These are phyloP conservation scores for Ceratina australensis DNA, from an alignment of 1,140 invertebrate genomes.

Conservation along the genomic window DNA sequence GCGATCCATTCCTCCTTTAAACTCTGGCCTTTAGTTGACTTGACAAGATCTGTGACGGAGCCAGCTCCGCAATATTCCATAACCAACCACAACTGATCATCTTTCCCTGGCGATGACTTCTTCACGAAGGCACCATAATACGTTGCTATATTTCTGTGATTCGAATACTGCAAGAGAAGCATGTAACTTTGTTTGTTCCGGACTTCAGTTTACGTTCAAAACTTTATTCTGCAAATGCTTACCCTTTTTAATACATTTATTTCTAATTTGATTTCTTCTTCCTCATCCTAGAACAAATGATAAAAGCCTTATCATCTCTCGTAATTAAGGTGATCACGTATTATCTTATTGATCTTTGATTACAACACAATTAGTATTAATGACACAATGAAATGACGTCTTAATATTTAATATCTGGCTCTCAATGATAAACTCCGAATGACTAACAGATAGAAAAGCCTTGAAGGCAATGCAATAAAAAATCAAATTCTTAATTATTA, in stretches of 20 bases:
- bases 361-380: not conserved
- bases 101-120: slow-evolving; percentile 98
- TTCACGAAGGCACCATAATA: slow-evolving; percentile 99
- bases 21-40: slow-evolving; percentile 98
- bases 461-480: too few relatives aligned
- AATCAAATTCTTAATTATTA: too few relatives aligned
- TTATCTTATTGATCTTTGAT: not conserved
- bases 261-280: slow-evolving; percentile 99
- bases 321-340: not conserved
- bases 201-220: not conserved
- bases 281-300: slow-evolving; percentile 90
- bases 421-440: too few relatives aligned
- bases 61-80: slow-evolving; percentile 99
- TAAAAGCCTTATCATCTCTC: not conserved
- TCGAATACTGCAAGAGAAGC: slow-evolving; percentile 89
- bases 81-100: slow-evolving; percentile 99
- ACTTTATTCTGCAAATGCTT: slow-evolving; percentile 38
- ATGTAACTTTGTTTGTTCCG: not conserved
- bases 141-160: slow-evolving; percentile 99
- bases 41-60: slow-evolving; percentile 99
- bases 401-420: not conserved
- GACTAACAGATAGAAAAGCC: too few relatives aligned
- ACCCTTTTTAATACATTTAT: slow-evolving; percentile 98
- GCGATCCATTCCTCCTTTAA: slow-evolving; percentile 99
- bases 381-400: not conserved